Percentiles rank a stretch among this genome's conserved stretches.
Conservation (phyloP, 2,113 vertebrate genomes). For the Otocyon megalotis region DNA sequence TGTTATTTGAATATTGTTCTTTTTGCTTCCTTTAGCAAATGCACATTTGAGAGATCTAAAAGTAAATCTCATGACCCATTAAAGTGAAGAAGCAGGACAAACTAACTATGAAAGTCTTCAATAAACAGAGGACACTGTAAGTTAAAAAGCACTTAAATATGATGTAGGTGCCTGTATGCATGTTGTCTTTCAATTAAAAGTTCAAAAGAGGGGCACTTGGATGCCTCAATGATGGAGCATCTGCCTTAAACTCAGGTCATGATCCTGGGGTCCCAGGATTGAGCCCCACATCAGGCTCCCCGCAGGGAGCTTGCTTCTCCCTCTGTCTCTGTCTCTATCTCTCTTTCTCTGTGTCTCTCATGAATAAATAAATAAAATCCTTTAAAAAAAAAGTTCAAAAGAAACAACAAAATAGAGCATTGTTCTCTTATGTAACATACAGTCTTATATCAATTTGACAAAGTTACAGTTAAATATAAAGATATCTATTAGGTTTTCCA, state of each 20-base stretch:
- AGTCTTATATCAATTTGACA: background rate
- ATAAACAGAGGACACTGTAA: background rate
- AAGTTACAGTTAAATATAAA: constrained; percentile 36
- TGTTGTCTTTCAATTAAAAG: background rate
- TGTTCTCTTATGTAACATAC: background rate
- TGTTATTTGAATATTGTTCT: background rate
- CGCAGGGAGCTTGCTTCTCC: too few relatives aligned
- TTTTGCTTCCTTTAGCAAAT: background rate
- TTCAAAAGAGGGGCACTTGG: background rate
- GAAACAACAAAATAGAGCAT: background rate
- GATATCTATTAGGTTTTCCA: background rate
- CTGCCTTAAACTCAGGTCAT: too few relatives aligned
- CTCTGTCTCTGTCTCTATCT: too few relatives aligned
- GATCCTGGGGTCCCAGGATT: too few relatives aligned
- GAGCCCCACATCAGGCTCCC: too few relatives aligned
- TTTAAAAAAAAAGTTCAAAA: background rate
- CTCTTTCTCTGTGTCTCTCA: too few relatives aligned
- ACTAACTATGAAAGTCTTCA: background rate
- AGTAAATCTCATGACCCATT: background rate
- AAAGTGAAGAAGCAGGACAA: background rate
- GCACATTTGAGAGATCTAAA: background rate
- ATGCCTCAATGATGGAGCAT: too few relatives aligned
- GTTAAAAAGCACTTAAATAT: background rate
- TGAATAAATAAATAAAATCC: too few relatives aligned
- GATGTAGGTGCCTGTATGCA: background rate